Conservation (phyloP, 30 jellyfish, hydroid and myxozoan species). For the Pelagia noctiluca region DNA sequence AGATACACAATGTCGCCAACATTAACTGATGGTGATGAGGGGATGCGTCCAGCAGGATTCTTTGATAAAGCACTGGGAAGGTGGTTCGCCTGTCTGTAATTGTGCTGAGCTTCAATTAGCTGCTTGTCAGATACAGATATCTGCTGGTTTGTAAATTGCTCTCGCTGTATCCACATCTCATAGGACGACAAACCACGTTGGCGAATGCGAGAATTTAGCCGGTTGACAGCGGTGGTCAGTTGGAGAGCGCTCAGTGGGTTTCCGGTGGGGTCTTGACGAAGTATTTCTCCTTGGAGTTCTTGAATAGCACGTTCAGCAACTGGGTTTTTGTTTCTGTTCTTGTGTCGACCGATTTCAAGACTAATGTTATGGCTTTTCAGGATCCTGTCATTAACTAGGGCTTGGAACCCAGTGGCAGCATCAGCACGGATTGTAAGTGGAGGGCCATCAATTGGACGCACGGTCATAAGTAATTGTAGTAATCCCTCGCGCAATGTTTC, state of each 20-base stretch:
- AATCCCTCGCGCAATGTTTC: constrained; percentile 37
- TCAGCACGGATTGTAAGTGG: constrained; percentile 35
- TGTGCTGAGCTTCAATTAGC: no score
- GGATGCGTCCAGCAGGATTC: no score
- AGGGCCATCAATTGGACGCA: constrained; percentile 44
- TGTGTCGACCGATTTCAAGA: constrained; percentile 35
- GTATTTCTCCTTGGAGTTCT: constrained; percentile 47
- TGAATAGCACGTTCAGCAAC: constrained; percentile 65
- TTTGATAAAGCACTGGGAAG: no score
- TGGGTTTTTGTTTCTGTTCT: constrained; percentile 53
- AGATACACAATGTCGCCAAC: no score
- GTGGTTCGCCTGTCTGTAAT: no score
- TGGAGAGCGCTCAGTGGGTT: background rate
- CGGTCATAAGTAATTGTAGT: background rate
- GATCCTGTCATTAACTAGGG: background rate
- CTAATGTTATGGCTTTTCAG: constrained; percentile 17
- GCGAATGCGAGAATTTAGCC: no score
- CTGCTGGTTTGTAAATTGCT: no score
- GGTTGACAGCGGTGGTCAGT: no score
- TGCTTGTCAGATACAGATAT: no score
- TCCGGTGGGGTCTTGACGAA: constrained; percentile 39
- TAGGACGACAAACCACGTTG: no score
- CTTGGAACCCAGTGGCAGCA: constrained; percentile 61
- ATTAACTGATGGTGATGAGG: no score
- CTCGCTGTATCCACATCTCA: no score